These are phyloP conservation scores for Platerodrilus igneus DNA, from an alignment of 2,888 invertebrate genomes.

Conservation along the genomic window DNA sequence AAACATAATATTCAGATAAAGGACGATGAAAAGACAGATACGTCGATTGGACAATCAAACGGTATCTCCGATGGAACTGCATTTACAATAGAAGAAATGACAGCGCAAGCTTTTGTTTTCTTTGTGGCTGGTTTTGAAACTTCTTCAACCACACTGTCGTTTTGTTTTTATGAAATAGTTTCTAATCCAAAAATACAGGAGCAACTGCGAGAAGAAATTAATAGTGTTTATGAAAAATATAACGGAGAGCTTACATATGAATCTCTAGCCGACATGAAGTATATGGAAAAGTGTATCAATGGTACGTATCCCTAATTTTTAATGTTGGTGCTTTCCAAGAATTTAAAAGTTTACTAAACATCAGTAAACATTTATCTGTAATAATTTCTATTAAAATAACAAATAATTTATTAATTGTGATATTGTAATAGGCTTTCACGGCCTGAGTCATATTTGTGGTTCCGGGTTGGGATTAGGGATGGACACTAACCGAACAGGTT, in stretches of 20 bases:
- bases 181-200: slow-evolving; percentile 47
- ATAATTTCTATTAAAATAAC: too few species aligned
- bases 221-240: slow-evolving; percentile 39
- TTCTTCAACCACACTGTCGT: slow-evolving; percentile 46
- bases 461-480: too few species aligned
- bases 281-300: slow-evolving; percentile 48
- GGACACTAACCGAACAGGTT: too few species aligned
- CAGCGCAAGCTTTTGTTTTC: slow-evolving; percentile 35
- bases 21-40: background rate
- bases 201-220: slow-evolving; percentile 46
- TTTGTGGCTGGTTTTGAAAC: slow-evolving; percentile 43
- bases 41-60: too few species aligned
- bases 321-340: too few species aligned
- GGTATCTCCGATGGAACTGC: too few species aligned
- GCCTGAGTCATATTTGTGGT: too few species aligned
- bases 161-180: slow-evolving; percentile 51
- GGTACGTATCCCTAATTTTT: too few species aligned
- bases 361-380: too few species aligned
- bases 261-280: slow-evolving; percentile 48
- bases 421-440: too few species aligned
- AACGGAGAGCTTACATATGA: slow-evolving; percentile 48
- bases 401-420: too few species aligned
- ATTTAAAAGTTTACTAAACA: too few species aligned
- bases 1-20: slow-evolving; percentile 29
- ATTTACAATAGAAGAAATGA: slow-evolving; percentile 20